Conservation (phyloP, 1,140 invertebrate species). For the Glossosoma conforme region DNA sequence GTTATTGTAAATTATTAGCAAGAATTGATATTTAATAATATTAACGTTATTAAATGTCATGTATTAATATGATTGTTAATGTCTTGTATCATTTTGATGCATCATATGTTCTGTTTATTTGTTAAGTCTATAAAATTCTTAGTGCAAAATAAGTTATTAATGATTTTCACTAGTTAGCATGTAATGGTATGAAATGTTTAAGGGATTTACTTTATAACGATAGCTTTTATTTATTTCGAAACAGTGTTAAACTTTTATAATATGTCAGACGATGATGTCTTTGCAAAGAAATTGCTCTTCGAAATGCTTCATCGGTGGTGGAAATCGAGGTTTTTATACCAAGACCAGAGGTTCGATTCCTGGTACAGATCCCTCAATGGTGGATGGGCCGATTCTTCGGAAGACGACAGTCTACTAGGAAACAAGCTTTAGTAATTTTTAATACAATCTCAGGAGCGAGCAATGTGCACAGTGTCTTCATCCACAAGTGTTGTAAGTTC, state of each 20-base stretch:
- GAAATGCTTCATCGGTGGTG: slow-evolving; percentile 30
- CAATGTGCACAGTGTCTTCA: background rate
- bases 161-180: background rate
- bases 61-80: too few species aligned
- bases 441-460: slow-evolving; percentile 21
- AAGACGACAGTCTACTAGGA: slow-evolving; percentile 30
- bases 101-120: too few species aligned
- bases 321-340: slow-evolving; percentile 32
- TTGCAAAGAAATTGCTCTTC: slow-evolving; percentile 30
- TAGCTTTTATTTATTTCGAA: background rate
- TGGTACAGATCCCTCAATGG: slow-evolving; percentile 30
- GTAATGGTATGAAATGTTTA: background rate
- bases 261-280: slow-evolving; percentile 27
- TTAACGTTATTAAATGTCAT: background rate
- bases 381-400: slow-evolving; percentile 26
- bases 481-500: too few species aligned
- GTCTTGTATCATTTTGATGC: too few species aligned
- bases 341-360: slow-evolving; percentile 28
- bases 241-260: too few species aligned
- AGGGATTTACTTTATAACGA: background rate
- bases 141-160: too few species aligned
- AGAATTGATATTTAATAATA: background rate
- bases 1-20: background rate
- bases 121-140: too few species aligned
- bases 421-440: slow-evolving; percentile 30